Evolutionary conservation across 1,140 invertebrate genomes (phyloP).

Genomic region (Orchestia grillus): DNA sequence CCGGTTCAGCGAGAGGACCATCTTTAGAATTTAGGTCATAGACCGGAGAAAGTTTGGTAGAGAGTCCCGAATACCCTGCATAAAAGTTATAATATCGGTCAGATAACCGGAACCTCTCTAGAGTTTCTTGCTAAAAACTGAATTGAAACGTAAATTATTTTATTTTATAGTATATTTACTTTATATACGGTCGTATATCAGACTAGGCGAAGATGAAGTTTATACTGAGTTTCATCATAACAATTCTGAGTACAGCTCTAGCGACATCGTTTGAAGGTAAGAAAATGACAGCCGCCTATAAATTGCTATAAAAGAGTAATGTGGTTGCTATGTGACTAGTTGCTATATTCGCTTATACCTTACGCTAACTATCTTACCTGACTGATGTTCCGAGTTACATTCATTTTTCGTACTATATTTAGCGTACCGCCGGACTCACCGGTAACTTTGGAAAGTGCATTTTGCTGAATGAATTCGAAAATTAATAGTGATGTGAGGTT

Average conservation of each 20-base stretch:
- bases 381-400: too few species aligned
- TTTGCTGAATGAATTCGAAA: too few species aligned
- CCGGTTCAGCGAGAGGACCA: conserved; percentile 4
- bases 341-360: too few species aligned
- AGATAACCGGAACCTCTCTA: neutral
- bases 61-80: neutral
- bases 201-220: neutral
- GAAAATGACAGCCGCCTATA: neutral
- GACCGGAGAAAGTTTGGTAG: neutral
- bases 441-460: too few species aligned
- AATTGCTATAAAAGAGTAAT: neutral
- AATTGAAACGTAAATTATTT: neutral
- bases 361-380: too few species aligned
- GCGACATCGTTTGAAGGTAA: conserved; percentile 16
- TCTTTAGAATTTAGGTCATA: conserved; percentile 19
- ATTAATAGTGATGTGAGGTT: too few species aligned
- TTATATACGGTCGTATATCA: neutral
- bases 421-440: too few species aligned
- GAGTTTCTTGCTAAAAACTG: neutral
- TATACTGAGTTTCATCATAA: neutral
- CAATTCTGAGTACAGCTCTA: neutral
- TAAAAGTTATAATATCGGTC: neutral
- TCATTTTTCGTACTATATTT: too few species aligned
- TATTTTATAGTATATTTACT: neutral
- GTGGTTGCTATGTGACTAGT: too few species aligned